These are phyloP conservation scores for Cotesia vestalis DNA, from an alignment of 1,140 invertebrate genomes.

Conservation along the genomic window DNA sequence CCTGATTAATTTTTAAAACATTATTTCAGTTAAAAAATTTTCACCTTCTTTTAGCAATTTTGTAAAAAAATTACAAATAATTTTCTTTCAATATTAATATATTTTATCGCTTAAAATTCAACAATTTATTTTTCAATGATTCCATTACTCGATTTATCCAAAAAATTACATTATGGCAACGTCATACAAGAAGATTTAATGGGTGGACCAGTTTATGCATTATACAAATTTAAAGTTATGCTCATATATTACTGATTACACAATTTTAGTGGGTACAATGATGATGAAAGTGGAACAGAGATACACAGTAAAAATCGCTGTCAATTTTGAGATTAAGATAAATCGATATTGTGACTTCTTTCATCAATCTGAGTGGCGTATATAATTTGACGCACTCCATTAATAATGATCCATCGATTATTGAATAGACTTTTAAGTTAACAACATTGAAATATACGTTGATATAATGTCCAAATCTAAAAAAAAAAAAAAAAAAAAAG, in stretches of 20 bases:
- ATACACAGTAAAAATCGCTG: neutral
- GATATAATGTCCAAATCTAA: too few relatives aligned
- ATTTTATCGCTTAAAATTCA: too few relatives aligned
- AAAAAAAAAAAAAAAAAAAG: too few relatives aligned
- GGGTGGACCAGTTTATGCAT: conserved; percentile 24
- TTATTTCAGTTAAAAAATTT: too few relatives aligned
- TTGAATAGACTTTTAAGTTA: too few relatives aligned
- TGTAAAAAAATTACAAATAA: too few relatives aligned
- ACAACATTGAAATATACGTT: too few relatives aligned
- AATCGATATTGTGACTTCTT: conserved; percentile 30
- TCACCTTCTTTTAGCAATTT: too few relatives aligned
- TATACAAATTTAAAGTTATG: neutral
- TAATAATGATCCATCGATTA: too few relatives aligned
- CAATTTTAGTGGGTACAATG: neutral
- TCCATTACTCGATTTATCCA: neutral
- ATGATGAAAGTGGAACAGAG: conserved; percentile 29
- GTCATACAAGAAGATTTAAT: conserved; percentile 18
- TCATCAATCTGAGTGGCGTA: conserved; percentile 14
- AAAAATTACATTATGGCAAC: conserved; percentile 1
- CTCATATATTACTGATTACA: conserved; percentile 23
- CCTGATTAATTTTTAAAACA: too few relatives aligned
- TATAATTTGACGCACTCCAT: conserved; percentile 14
- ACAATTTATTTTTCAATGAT: conserved; percentile 2
- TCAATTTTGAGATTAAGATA: conserved; percentile 17
- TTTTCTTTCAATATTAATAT: too few relatives aligned